Evolutionary conservation across 2,797 vertebrate species (phyloP).

Genomic region (Falco peregrinus): DNA sequence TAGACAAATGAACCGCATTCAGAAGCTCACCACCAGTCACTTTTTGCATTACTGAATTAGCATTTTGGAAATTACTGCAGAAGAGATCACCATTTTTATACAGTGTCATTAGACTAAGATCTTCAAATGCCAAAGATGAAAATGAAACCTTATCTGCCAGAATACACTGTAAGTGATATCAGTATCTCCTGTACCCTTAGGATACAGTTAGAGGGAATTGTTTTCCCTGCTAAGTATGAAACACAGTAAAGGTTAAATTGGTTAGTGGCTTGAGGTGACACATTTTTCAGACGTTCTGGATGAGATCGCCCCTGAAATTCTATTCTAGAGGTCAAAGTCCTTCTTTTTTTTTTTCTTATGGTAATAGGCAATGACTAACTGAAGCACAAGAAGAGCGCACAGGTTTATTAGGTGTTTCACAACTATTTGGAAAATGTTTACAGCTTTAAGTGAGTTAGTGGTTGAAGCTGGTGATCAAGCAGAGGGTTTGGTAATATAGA

Average conservation of each 20-base stretch:
- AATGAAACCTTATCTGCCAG: slow-evolving; percentile 44
- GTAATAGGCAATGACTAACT: slow-evolving; percentile 15
- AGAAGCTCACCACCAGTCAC: background rate
- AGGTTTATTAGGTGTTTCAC: slow-evolving; percentile 5
- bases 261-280: slow-evolving; percentile 36
- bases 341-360: background rate
- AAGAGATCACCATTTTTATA: background rate
- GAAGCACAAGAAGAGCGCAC: background rate
- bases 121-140: background rate
- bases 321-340: slow-evolving; percentile 47
- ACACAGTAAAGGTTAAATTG: slow-evolving; percentile 38
- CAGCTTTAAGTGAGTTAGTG: background rate
- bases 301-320: slow-evolving; percentile 53
- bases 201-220: slow-evolving; percentile 38
- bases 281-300: slow-evolving; percentile 59
- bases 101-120: background rate
- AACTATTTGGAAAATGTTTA: background rate
- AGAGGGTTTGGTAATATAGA: background rate
- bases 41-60: background rate
- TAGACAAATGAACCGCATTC: background rate
- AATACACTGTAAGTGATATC: slow-evolving; percentile 12
- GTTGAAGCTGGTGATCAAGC: background rate
- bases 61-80: background rate
- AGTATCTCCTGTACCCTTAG: background rate
- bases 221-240: slow-evolving; percentile 43